phyloP scores from a whole-genome alignment of 2,797 vertebrate genomes.

The Echiichthys vipera region DNA sequence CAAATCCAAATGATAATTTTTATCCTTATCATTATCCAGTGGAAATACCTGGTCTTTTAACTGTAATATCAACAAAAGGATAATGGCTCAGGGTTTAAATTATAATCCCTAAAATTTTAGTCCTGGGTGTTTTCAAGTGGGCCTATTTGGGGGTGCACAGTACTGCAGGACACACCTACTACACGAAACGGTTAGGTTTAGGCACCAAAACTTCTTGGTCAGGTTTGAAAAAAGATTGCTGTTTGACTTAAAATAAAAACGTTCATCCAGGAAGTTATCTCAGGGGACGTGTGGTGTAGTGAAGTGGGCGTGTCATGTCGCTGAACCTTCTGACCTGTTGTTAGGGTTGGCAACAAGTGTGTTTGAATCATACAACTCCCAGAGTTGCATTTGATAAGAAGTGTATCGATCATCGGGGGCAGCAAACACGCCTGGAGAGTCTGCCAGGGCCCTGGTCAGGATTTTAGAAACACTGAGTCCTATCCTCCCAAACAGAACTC shows the following conservation, averaged over 20 bases:
- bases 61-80: background rate
- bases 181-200: no score
- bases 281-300: no score
- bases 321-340: no score
- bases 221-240: no score
- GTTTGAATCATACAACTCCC: background rate
- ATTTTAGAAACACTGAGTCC: background rate
- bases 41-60: background rate
- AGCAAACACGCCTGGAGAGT: background rate
- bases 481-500: background rate
- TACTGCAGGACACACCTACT: no score
- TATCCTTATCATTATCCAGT: background rate
- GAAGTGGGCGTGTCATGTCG: no score
- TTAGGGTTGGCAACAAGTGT: background rate
- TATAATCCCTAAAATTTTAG: conserved; percentile 12
- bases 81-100: background rate
- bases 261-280: no score
- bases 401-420: background rate
- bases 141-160: no score
- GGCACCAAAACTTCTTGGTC: no score
- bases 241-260: no score
- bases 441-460: no score
- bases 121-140: background rate
- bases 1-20: conserved; percentile 3
- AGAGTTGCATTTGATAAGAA: background rate